Base-by-base conservation (phyloP, 2,888 invertebrate species). In the Aethes cnicana region DNA sequence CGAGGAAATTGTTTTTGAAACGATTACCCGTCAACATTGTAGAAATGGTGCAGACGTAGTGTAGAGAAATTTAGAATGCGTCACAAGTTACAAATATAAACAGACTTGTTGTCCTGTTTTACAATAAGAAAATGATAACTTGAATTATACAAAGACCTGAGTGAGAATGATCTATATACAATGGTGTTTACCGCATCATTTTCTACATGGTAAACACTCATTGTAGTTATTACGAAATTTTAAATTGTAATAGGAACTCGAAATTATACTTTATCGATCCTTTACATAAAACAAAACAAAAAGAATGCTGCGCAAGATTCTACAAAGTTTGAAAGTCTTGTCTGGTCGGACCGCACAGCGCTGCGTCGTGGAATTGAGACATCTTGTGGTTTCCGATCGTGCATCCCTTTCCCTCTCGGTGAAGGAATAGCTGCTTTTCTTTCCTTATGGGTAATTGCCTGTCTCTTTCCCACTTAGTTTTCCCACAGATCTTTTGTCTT, bases 301-400 rank as follows among this genome's bases (percentile, higher is more conserved):
- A 74, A 72, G 66, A 77, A 79, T 73, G 70, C 78, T 76, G 35
- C 33, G 39, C 49, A 58, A 56, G 47, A 79, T 79, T 84, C 79
- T 79, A 82, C 79, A 81, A 80, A 81, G 74, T 81, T 81, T 80
- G 79, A 74, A 59, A 52, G 52, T 46, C 52, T 43, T 74, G 75
- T 79, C 79, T 78, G 77, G 75, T 74, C 73, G 77, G 89, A 86
- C 88, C 89, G 84, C 89, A 87, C 88, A 87, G 81, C 75, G 75
- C 79, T 85, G 80, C 77, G 81, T 84, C 82, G 80, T 84, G 84
- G 89, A 88, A 89, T 89, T 89, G 85, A 89, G 89, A 89, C 87
- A 88, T 89, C 88, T 87, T 88, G 89, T 88, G 87, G 89, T 89
- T 89, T 89, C 86, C 86, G 86, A 88, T 87, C 77, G 68, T 67